These are phyloP conservation scores for Drosophila pectinifera DNA, from an alignment of 1,140 invertebrate species.

Conservation along the genomic window DNA sequence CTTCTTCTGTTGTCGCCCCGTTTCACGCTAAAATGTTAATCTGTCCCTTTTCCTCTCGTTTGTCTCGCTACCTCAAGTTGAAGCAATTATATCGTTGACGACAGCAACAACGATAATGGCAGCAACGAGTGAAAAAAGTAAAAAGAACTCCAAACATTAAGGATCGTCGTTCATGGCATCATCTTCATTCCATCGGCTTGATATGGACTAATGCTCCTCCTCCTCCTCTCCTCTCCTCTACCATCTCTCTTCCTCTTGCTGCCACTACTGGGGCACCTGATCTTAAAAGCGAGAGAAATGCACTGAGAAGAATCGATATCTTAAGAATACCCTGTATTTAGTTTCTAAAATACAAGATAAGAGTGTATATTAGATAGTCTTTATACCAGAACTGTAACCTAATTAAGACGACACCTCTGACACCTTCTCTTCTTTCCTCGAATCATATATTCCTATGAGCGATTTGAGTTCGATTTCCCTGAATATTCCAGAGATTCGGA, in stretches of 20 bases:
- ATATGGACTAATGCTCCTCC: slow-evolving; percentile 26
- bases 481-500: slow-evolving; percentile 11
- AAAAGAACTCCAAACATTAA: slow-evolving; percentile 7
- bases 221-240: neutral
- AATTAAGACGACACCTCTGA: slow-evolving; percentile 1
- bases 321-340: too few relatives aligned
- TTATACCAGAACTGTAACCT: neutral
- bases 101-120: slow-evolving; percentile 28
- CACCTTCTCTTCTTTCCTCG: neutral
- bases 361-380: neutral
- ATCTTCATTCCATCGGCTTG: slow-evolving; percentile 46
- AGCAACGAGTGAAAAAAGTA: slow-evolving; percentile 6
- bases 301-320: slow-evolving; percentile 1
- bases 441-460: neutral
- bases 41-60: slow-evolving; percentile 60
- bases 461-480: neutral
- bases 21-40: slow-evolving; percentile 80
- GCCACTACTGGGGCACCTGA: slow-evolving; percentile 5
- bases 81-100: slow-evolving; percentile 54
- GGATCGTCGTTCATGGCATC: slow-evolving; percentile 26
- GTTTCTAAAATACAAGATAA: too few relatives aligned
- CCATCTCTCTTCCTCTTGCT: neutral
- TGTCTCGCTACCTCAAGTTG: slow-evolving; percentile 21
- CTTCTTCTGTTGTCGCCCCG: slow-evolving; percentile 30
- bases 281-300: neutral